A percentile compares a stretch with the other conserved stretches of the same genome.
phyloP scores from a whole-genome alignment of 2,113 vertebrate genomes.

The Xiphias gladius region DNA sequence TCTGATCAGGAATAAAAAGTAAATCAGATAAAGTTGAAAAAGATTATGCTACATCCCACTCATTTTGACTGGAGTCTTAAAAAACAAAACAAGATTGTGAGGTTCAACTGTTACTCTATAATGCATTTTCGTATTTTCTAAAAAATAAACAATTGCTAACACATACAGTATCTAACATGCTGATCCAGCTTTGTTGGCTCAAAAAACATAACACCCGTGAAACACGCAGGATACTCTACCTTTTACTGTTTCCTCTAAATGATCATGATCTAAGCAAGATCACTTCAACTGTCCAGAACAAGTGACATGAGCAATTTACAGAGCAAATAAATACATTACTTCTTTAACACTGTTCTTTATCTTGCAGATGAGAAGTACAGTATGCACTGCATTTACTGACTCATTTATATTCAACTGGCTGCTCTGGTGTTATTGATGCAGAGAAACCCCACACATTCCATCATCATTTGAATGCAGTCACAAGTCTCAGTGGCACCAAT shows the following conservation, averaged over 20 bases:
- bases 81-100: neutral
- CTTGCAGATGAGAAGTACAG: slow-evolving; percentile 28
- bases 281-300: slow-evolving; percentile 6
- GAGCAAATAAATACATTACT: slow-evolving; percentile 1
- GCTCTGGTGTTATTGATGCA: slow-evolving; percentile 46
- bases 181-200: neutral
- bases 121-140: neutral
- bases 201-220: slow-evolving; percentile 25
- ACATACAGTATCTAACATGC: neutral
- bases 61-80: neutral
- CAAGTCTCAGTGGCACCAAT: slow-evolving; percentile 59
- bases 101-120: neutral
- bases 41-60: neutral
- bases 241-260: slow-evolving; percentile 26
- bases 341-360: slow-evolving; percentile 11
- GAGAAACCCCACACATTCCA: slow-evolving; percentile 54
- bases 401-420: slow-evolving; percentile 44
- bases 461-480: slow-evolving; percentile 68
- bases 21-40: neutral
- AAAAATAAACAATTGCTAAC: neutral
- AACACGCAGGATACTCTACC: neutral
- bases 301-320: slow-evolving; percentile 16
- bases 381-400: slow-evolving; percentile 7
- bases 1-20: neutral
- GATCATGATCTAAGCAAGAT: slow-evolving; percentile 20